These are phyloP conservation scores for Gymnothorax javanicus DNA, from an alignment of 2,797 vertebrate species.

Conservation along the genomic window DNA sequence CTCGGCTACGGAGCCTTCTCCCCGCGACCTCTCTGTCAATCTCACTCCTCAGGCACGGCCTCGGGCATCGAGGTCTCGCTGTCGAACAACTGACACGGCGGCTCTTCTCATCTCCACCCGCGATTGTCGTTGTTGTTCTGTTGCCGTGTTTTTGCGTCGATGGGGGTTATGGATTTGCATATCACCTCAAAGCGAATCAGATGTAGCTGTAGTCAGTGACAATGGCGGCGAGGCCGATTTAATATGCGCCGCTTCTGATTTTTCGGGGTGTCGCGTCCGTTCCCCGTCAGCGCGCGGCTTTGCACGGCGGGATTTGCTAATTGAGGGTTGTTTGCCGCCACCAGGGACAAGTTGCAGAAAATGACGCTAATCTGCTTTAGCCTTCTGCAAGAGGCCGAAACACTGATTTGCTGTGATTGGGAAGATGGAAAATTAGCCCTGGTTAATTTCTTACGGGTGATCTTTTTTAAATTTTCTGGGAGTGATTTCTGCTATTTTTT, in stretches of 20 bases:
- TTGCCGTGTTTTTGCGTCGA: conserved; percentile 36
- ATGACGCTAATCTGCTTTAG: conserved; percentile 81
- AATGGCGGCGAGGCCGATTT: conserved; percentile 73
- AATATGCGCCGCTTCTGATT: conserved; percentile 76
- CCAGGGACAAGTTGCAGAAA: conserved; percentile 81
- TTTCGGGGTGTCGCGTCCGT: conserved; percentile 77
- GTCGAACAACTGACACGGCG: conserved; percentile 35
- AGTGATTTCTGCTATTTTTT: conserved; percentile 66
- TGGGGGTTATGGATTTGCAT: conserved; percentile 64
- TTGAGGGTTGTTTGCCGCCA: conserved; percentile 82
- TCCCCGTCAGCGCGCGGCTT: conserved; percentile 77
- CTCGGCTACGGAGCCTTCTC: conserved; percentile 24
- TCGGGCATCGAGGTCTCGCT: conserved; percentile 40
- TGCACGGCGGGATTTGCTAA: conserved; percentile 81
- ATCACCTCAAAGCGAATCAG: conserved; percentile 56
- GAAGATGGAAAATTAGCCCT: conserved; percentile 60
- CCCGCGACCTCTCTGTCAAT: conserved; percentile 36
- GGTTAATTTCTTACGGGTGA: conserved; percentile 36
- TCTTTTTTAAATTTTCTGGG: conserved; percentile 48
- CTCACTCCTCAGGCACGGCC: conserved; percentile 36
- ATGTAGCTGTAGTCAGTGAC: conserved; percentile 11
- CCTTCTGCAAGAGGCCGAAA: conserved; percentile 73
- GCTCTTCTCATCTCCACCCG: conserved; percentile 37
- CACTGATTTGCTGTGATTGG: conserved; percentile 78
- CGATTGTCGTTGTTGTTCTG: conserved; percentile 42